Conservation (phyloP, 2,888 invertebrate genomes). For the Chrysolina americana region DNA sequence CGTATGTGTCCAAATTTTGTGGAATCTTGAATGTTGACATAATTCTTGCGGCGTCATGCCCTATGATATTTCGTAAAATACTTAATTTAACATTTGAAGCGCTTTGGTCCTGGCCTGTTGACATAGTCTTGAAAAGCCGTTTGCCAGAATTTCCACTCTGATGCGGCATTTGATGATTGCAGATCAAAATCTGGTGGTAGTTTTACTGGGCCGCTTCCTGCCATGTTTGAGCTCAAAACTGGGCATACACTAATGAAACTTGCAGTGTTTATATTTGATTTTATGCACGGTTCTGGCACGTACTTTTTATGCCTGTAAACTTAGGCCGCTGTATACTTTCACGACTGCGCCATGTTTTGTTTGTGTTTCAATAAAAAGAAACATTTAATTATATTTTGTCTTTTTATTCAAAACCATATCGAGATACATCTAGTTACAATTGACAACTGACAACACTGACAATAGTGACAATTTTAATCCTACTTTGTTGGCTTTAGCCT, state of each 20-base stretch:
- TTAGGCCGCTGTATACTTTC: background rate
- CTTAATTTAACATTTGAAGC: slow-evolving; percentile 43
- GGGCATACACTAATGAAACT: too few species aligned
- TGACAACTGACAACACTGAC: too few species aligned
- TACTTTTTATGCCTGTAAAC: background rate
- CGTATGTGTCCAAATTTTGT: too few species aligned
- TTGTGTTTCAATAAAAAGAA: too few species aligned
- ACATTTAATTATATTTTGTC: too few species aligned
- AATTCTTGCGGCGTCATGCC: slow-evolving; percentile 47
- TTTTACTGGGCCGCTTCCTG: slow-evolving; percentile 38
- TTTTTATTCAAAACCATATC: too few species aligned
- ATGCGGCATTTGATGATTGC: slow-evolving; percentile 50
- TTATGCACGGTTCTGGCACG: background rate
- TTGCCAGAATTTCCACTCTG: slow-evolving; percentile 54
- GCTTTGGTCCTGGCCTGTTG: too few species aligned
- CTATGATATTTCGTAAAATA: slow-evolving; percentile 51
- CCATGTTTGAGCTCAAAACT: too few species aligned
- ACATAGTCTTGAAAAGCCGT: slow-evolving; percentile 50
- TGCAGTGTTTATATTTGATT: background rate
- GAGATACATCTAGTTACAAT: too few species aligned
- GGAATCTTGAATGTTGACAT: slow-evolving; percentile 44
- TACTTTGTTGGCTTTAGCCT: too few species aligned
- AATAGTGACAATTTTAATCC: too few species aligned
- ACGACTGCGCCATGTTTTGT: slow-evolving; percentile 21
- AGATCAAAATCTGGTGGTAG: slow-evolving; percentile 51